These are phyloP conservation scores for Argya squamiceps DNA, from an alignment of 2,797 vertebrate species.

Conservation along the genomic window DNA sequence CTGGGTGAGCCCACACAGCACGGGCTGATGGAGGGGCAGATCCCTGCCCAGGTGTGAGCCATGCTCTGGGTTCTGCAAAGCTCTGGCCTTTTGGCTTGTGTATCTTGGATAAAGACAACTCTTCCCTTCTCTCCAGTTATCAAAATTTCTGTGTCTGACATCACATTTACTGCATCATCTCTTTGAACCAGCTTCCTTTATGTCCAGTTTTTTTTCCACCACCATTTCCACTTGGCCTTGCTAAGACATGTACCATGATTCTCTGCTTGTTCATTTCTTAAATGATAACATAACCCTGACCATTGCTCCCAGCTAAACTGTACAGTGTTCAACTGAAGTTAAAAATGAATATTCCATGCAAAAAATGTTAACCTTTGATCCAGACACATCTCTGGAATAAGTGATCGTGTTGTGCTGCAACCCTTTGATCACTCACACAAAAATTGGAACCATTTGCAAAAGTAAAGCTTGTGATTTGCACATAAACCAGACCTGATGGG, in stretches of 20 bases:
- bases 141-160: not conserved
- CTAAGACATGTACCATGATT: not conserved
- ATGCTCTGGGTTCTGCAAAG: not conserved
- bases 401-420: conserved; percentile 23
- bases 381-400: conserved; percentile 58
- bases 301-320: not conserved
- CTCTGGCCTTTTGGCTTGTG: not conserved
- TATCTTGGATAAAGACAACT: not conserved
- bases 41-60: not conserved
- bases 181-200: not conserved
- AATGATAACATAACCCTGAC: not conserved
- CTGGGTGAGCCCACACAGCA: fast-evolving
- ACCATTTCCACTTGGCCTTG: not conserved
- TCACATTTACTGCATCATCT: not conserved
- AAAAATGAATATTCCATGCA: conserved; percentile 59
- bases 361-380: conserved; percentile 67
- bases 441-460: conserved; percentile 73
- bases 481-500: conserved; percentile 47
- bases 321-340: not conserved
- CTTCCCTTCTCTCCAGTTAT: not conserved
- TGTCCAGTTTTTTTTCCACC: not conserved
- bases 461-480: conserved; percentile 30
- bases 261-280: not conserved
- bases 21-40: not conserved
- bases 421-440: conserved; percentile 59